Conservation (phyloP, 2,113 vertebrate genomes). For the Nothocercus nigrocapillus region DNA sequence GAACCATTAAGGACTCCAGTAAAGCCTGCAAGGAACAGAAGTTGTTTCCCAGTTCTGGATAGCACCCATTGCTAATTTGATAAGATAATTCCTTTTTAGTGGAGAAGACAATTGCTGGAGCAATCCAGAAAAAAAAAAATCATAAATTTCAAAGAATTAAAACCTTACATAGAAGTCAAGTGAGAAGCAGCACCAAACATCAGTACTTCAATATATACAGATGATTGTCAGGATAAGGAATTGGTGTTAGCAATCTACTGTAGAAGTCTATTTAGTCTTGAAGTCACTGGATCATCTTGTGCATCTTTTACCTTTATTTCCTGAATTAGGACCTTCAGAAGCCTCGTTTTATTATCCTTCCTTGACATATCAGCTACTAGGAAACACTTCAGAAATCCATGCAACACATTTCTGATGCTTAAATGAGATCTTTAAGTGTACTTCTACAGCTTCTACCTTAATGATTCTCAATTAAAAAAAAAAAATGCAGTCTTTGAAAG, state of each 20-base stretch:
- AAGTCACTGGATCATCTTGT: background rate
- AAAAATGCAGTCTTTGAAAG: background rate
- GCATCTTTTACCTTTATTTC: background rate
- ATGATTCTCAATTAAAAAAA: background rate
- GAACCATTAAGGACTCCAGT: background rate
- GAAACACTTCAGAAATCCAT: background rate
- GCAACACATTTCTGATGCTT: background rate
- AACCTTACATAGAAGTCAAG: background rate
- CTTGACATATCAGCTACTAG: background rate
- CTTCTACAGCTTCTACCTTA: background rate
- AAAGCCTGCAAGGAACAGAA: background rate
- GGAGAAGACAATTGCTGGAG: background rate
- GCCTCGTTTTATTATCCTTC: background rate
- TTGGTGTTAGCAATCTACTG: background rate
- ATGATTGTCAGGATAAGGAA: background rate
- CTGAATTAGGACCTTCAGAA: background rate
- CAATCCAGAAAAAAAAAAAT: background rate
- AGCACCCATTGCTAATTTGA: background rate
- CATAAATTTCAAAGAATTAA: background rate
- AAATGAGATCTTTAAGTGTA: background rate
- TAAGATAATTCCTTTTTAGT: background rate
- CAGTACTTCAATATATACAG: fast-evolving
- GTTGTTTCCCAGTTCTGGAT: background rate
- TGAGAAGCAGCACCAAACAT: background rate
- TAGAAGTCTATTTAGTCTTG: background rate